Percentiles rank a stretch among this genome's conserved stretches.
These are phyloP conservation scores for Micropoecilia bifurca DNA, from an alignment of 2,797 vertebrate species.

Conservation along the genomic window DNA sequence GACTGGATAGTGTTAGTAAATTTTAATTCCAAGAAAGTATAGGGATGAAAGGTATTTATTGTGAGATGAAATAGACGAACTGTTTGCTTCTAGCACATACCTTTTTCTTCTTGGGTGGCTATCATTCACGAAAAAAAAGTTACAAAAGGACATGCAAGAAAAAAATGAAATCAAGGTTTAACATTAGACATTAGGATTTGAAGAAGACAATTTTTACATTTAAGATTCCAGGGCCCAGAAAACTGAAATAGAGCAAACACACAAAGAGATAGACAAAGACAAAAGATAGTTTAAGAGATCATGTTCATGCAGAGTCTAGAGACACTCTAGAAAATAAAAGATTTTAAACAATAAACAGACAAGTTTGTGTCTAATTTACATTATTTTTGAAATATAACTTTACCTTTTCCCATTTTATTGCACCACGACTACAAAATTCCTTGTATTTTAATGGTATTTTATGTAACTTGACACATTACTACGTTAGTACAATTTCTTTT, in stretches of 20 bases:
- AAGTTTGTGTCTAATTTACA: not conserved
- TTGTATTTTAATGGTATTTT: not conserved
- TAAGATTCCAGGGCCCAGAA: not conserved
- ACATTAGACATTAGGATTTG: not conserved
- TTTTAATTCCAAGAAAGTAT: not conserved
- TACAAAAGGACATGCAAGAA: constrained; percentile 12
- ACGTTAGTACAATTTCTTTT: not conserved
- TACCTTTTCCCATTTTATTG: not conserved
- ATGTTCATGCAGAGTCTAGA: not conserved
- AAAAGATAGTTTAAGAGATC: not conserved
- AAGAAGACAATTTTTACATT: not conserved
- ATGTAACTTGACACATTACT: not conserved
- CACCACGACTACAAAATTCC: no score
- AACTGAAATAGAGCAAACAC: not conserved
- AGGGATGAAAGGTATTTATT: not conserved
- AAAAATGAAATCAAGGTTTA: not conserved
- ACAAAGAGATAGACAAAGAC: not conserved
- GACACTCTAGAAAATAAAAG: not conserved
- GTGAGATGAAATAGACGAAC: not conserved
- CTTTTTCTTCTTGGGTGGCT: constrained; percentile 57
- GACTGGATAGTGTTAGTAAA: not conserved
- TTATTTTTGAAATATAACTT: not conserved
- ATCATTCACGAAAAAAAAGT: constrained; percentile 42
- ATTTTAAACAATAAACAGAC: not conserved
- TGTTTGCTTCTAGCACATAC: constrained; percentile 49